phyloP scores from a whole-genome alignment of 2,113 vertebrate genomes.

The Oxyruncus cristatus region DNA sequence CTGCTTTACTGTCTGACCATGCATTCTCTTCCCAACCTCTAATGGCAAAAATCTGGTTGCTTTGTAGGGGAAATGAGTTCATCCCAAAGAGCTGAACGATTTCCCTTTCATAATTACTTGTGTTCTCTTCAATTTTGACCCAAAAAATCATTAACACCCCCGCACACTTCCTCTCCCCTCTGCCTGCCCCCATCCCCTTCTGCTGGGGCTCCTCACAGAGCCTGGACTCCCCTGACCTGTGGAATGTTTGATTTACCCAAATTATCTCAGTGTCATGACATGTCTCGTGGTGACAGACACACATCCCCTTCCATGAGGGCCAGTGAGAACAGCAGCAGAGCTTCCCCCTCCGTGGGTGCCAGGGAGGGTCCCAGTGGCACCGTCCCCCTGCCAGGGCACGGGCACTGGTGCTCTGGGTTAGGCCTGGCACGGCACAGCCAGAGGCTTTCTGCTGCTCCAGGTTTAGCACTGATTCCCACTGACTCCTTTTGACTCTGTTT shows the following conservation, averaged over 20 bases:
- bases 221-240: background rate
- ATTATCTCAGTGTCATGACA: background rate
- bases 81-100: background rate
- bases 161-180: rapidly evolving
- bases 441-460: background rate
- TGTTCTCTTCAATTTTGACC: background rate
- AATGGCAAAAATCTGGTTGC: background rate
- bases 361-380: background rate
- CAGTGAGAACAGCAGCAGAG: background rate
- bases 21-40: background rate
- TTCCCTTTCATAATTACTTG: background rate
- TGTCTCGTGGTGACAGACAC: background rate
- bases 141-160: background rate
- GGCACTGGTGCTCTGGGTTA: background rate
- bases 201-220: background rate
- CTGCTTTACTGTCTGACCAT: background rate
- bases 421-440: background rate
- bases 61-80: background rate
- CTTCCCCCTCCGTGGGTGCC: rapidly evolving
- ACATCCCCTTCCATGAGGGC: rapidly evolving
- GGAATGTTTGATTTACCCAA: background rate
- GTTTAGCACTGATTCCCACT: rapidly evolving
- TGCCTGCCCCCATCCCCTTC: background rate
- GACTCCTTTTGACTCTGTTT: background rate
- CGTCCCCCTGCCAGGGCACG: background rate